Percentiles rank a stretch among this genome's conserved stretches.
These are phyloP conservation scores for rabbit (Oryctolagus cuniculus) DNA, from an alignment of 2,113 vertebrate species.

Conservation along the genomic window DNA sequence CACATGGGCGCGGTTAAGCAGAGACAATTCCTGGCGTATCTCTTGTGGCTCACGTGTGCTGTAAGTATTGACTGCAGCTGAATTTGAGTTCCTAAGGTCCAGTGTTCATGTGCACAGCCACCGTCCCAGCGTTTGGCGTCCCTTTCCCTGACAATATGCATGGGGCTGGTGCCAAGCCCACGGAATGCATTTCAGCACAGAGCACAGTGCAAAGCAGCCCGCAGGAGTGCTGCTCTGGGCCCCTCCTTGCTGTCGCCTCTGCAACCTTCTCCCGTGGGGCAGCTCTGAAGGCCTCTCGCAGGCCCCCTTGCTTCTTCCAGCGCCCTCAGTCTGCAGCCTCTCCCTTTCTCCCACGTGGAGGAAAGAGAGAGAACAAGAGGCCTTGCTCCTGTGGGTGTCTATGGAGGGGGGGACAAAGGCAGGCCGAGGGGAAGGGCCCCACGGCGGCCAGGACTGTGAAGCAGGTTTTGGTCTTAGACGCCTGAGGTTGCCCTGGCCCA, in stretches of 20 bases:
- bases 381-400: neutral
- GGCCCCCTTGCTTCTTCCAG: rapidly evolving
- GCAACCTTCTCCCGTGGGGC: neutral
- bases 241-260: neutral
- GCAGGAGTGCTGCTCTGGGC: no score
- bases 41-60: neutral
- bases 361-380: neutral
- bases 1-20: neutral
- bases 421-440: neutral
- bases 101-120: rapidly evolving
- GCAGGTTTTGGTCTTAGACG: neutral
- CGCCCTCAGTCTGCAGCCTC: rapidly evolving
- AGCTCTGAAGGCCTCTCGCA: neutral
- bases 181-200: neutral
- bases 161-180: neutral
- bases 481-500: rapidly evolving
- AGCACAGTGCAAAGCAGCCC: neutral
- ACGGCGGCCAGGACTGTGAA: rapidly evolving
- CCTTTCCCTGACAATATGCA: neutral
- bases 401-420: neutral
- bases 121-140: neutral
- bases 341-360: neutral
- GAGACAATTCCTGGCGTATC: neutral
- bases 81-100: neutral
- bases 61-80: neutral